Evolutionary conservation across 2,113 vertebrate species (phyloP).

Genomic region (Leucopsar rothschildi): DNA sequence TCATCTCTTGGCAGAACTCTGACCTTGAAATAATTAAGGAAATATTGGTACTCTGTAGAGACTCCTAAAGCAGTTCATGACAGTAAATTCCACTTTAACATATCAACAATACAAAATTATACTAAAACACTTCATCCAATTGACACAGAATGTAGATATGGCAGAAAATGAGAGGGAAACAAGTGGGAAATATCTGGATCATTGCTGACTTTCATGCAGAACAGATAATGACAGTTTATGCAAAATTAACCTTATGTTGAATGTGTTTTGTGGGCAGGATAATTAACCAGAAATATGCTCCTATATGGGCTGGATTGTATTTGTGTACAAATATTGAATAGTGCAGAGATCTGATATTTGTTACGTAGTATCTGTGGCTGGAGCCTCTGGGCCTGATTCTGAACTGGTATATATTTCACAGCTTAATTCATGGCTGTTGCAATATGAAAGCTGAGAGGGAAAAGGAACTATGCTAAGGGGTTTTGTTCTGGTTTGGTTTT

Average conservation of each 20-base stretch:
- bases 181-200: not conserved
- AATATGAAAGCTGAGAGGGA: not conserved
- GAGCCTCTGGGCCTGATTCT: not conserved
- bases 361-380: not conserved
- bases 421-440: not conserved
- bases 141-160: not conserved
- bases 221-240: not conserved
- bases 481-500: not conserved
- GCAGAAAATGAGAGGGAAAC: not conserved
- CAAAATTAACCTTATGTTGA: not conserved
- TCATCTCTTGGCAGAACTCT: not conserved
- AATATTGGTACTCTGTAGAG: not conserved
- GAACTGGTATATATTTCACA: not conserved
- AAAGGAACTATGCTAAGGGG: fast-evolving
- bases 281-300: not conserved
- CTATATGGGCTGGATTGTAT: not conserved
- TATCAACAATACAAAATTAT: not conserved
- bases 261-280: not conserved
- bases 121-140: not conserved
- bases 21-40: not conserved
- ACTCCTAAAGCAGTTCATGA: not conserved
- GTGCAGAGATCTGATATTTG: fast-evolving
- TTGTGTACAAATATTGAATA: not conserved
- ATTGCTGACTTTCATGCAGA: not conserved
- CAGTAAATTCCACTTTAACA: not conserved